Percentiles rank a stretch among this genome's conserved stretches.
These are phyloP conservation scores for Melopsittacus undulatus DNA, from an alignment of 2,797 vertebrate genomes.

Conservation along the genomic window DNA sequence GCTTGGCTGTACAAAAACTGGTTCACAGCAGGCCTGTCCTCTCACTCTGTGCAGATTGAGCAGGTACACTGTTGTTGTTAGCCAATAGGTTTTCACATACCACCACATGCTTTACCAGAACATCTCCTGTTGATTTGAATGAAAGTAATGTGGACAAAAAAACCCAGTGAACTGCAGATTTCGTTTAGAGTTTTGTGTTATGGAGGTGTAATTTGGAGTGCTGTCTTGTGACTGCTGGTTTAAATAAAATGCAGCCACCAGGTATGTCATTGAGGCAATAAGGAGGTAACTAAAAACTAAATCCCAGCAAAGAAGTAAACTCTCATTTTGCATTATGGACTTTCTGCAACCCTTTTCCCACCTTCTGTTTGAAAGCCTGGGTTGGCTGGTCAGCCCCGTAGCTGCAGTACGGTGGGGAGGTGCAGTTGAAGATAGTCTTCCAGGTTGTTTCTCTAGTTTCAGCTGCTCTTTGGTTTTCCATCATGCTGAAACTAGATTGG, in stretches of 20 bases:
- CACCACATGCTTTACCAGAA: background rate
- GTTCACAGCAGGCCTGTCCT: conserved; percentile 10
- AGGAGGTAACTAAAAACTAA: background rate
- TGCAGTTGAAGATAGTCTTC: background rate
- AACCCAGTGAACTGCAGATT: background rate
- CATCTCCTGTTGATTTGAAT: background rate
- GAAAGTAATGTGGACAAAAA: background rate
- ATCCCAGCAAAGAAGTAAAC: background rate
- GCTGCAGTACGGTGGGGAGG: background rate
- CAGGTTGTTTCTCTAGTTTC: background rate
- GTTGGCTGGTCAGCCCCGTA: background rate
- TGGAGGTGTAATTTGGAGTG: background rate
- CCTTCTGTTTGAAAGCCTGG: background rate
- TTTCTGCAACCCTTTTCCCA: background rate
- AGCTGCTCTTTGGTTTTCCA: background rate
- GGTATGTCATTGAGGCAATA: rapidly evolving
- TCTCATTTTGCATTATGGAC: background rate
- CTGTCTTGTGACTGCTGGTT: background rate
- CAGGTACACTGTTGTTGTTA: background rate
- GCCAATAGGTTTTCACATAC: background rate
- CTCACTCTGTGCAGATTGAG: background rate
- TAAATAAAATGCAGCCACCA: background rate
- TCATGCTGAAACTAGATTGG: background rate
- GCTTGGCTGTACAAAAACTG: conserved; percentile 24
- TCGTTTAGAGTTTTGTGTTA: background rate